A percentile compares a stretch with the other conserved stretches of the same genome.
phyloP scores from a whole-genome alignment of 92 coral and sea anemone genomes.

The Siderastrea siderea region DNA sequence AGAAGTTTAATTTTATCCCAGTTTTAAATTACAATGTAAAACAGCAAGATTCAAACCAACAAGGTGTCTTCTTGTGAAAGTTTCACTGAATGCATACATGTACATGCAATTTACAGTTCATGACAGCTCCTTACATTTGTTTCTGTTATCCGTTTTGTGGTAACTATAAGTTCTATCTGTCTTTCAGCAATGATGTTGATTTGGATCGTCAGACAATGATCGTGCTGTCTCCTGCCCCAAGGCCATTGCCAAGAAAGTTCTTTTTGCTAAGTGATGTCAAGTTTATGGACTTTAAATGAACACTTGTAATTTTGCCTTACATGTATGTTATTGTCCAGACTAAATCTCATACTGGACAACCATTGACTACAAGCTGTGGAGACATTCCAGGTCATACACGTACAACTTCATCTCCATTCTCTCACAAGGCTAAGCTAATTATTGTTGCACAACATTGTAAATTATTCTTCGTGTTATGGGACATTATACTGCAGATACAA shows the following conservation, averaged over 20 bases:
- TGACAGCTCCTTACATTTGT: too few species aligned
- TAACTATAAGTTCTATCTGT: neutral
- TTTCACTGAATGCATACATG: too few species aligned
- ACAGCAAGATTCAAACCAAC: too few species aligned
- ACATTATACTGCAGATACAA: too few species aligned
- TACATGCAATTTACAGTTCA: too few species aligned
- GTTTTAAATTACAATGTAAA: too few species aligned
- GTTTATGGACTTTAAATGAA: constrained; percentile 98
- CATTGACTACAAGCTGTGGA: neutral
- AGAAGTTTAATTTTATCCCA: too few species aligned
- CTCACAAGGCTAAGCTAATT: too few species aligned
- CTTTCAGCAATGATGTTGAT: constrained; percentile 93
- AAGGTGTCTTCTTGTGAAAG: too few species aligned
- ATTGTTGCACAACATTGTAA: too few species aligned
- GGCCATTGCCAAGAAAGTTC: constrained; percentile 96
- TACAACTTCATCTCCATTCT: neutral
- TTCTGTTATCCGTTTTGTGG: too few species aligned
- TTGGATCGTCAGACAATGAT: constrained; percentile 92
- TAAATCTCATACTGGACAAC: neutral
- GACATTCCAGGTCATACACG: neutral
- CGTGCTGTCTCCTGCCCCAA: constrained; percentile 98
- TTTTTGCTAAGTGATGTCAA: constrained; percentile 90
- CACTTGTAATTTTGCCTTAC: neutral
- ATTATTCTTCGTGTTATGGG: too few species aligned
- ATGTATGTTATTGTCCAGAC: neutral